Evolutionary conservation across 2,113 vertebrate species (phyloP).

Genomic region (Copsychus sechellarum): DNA sequence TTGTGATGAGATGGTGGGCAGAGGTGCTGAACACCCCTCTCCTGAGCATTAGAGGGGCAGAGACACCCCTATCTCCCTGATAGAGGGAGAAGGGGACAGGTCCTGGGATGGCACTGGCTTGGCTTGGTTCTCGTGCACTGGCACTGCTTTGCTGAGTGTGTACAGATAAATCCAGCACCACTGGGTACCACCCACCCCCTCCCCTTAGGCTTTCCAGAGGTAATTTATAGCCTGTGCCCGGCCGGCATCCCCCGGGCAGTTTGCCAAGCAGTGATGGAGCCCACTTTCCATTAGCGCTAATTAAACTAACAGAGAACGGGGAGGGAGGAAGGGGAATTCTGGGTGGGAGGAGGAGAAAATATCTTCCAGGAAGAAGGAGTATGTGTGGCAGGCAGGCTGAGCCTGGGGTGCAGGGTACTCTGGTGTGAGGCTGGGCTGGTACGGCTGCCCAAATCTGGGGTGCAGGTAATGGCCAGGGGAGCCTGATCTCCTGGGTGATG

Average conservation of each 20-base stretch:
- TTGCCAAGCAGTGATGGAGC: conserved; percentile 66
- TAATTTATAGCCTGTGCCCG: conserved; percentile 67
- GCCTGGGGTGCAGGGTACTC: neutral
- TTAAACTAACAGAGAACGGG: conserved; percentile 46
- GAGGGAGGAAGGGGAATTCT: conserved; percentile 13
- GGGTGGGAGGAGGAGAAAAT: neutral
- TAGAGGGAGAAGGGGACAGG: neutral
- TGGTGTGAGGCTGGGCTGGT: neutral
- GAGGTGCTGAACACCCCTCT: neutral
- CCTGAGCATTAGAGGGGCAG: neutral
- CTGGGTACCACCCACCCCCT: neutral
- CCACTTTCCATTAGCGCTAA: conserved; percentile 71
- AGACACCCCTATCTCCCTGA: neutral
- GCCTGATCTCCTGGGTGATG: neutral
- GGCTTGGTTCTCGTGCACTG: neutral
- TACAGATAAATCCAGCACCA: neutral
- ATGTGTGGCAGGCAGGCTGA: neutral
- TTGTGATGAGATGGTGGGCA: neutral
- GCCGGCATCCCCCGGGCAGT: conserved; percentile 55
- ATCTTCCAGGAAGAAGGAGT: conserved; percentile 32
- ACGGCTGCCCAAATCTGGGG: neutral
- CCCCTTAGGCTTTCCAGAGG: conserved; percentile 27
- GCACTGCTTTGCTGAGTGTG: neutral
- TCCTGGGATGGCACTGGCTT: neutral
- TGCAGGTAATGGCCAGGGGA: fast-evolving